Evolutionary conservation across 2,113 vertebrate genomes (phyloP).

Genomic region (Datnioides undecimradiatus): DNA sequence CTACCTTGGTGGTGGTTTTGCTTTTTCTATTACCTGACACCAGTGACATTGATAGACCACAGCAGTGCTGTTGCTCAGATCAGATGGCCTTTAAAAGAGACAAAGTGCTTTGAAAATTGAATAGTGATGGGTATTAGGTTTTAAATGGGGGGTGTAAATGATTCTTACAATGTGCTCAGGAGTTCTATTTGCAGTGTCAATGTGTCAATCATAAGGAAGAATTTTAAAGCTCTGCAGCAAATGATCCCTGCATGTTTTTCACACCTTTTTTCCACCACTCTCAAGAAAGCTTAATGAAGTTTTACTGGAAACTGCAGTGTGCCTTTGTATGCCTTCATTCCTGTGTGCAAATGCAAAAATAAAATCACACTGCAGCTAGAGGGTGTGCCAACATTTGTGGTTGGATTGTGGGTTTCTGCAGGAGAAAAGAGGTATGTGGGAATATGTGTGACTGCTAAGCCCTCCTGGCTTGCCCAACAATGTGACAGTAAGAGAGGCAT

Average conservation of each 20-base stretch:
- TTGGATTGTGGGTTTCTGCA: conserved; percentile 49
- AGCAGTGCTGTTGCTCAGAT: background rate
- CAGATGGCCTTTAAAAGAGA: conserved; percentile 23
- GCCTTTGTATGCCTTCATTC: conserved; percentile 25
- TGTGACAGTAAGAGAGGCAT: conserved; percentile 55
- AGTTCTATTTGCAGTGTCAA: background rate
- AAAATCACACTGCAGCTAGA: conserved; percentile 7
- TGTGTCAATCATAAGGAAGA: background rate
- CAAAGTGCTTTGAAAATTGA: conserved; percentile 15
- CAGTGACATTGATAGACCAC: conserved; percentile 41
- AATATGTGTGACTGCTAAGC: conserved; percentile 48
- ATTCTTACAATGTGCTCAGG: conserved; percentile 9
- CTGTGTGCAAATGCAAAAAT: conserved; percentile 21
- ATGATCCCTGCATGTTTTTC: background rate
- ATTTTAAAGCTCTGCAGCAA: background rate
- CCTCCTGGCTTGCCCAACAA: conserved; percentile 79
- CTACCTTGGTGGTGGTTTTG: conserved; percentile 33
- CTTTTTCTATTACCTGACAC: conserved; percentile 53
- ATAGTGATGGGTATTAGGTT: background rate
- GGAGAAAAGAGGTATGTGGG: conserved; percentile 46
- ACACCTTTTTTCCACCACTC: background rate
- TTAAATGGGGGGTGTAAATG: conserved; percentile 6
- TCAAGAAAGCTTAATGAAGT: background rate
- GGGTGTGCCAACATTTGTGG: conserved; percentile 55
- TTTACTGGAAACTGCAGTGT: background rate